These are phyloP conservation scores for Zoanthus sociatus DNA, from an alignment of 92 coral and sea anemone genomes.

Conservation along the genomic window DNA sequence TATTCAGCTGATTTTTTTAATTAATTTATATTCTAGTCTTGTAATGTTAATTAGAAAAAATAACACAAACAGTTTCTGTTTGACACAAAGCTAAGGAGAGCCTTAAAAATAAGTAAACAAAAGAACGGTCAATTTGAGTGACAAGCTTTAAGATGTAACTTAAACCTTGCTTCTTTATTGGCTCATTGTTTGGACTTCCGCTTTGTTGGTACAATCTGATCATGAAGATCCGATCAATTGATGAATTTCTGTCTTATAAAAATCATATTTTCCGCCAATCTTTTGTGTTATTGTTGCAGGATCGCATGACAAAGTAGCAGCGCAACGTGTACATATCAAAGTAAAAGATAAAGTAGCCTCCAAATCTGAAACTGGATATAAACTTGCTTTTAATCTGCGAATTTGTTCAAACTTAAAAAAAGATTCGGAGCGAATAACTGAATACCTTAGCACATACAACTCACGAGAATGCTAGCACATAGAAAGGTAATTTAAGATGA, in stretches of 20 bases:
- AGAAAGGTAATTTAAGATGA: slow-evolving; percentile 12
- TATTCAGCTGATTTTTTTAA: too few relatives aligned
- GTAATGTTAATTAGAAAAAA: neutral
- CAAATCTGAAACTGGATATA: neutral
- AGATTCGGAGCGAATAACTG: neutral
- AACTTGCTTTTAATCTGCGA: neutral
- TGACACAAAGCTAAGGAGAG: neutral
- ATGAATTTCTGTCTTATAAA: too few relatives aligned
- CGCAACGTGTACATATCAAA: neutral
- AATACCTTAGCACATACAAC: neutral
- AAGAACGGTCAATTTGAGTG: slow-evolving; percentile 7
- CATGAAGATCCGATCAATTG: too few relatives aligned
- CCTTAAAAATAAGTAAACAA: neutral
- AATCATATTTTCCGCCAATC: neutral
- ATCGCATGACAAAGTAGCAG: neutral
- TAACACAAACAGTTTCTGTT: neutral
- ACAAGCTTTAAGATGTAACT: neutral
- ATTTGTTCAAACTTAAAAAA: neutral
- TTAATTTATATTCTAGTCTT: neutral
- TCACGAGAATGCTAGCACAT: slow-evolving; percentile 24
- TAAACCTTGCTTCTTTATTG: slow-evolving; percentile 9
- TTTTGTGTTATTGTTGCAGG: neutral
- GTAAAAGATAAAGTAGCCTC: neutral
- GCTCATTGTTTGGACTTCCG: slow-evolving; percentile 1
- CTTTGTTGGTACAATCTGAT: neutral